Evolutionary conservation across 2,888 invertebrate genomes (phyloP).

Genomic region (Deilephila porcellus): DNA sequence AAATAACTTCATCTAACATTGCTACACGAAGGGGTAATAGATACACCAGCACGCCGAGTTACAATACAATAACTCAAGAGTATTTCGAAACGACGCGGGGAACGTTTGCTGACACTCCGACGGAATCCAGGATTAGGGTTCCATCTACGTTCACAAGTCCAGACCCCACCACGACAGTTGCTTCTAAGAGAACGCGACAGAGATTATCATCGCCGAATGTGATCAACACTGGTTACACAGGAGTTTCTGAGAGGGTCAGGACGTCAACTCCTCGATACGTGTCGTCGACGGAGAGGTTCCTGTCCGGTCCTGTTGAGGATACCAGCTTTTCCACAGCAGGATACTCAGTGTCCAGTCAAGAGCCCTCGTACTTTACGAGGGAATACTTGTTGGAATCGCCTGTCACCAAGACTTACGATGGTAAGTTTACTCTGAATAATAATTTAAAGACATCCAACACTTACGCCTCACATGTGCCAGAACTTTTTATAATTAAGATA

Average conservation of each 20-base stretch:
- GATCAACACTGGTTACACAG: constrained; percentile 43
- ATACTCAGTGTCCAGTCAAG: constrained; percentile 61
- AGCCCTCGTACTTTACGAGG: constrained; percentile 74
- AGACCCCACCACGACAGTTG: constrained; percentile 23
- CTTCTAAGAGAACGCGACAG: constrained; percentile 10
- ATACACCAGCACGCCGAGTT: constrained; percentile 34
- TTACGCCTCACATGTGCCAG: too few species aligned
- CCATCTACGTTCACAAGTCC: constrained; percentile 5
- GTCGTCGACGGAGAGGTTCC: constrained; percentile 34
- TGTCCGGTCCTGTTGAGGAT: constrained; percentile 35
- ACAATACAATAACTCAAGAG: constrained; percentile 27
- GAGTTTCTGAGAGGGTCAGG: constrained; percentile 34
- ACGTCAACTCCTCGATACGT: constrained; percentile 23
- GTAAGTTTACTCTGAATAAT: constrained; percentile 53
- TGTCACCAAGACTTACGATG: constrained; percentile 76
- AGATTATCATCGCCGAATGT: constrained; percentile 40
- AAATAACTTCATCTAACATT: constrained; percentile 35
- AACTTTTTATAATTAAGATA: too few species aligned
- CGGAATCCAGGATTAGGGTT: not conserved
- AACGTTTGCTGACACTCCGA: constrained; percentile 18
- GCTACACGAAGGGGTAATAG: constrained; percentile 36
- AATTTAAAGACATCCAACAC: too few species aligned
- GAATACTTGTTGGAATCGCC: constrained; percentile 79
- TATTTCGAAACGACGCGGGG: constrained; percentile 31
- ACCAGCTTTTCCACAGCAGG: constrained; percentile 55